Evolutionary conservation across 2,113 vertebrate species (phyloP), one percentile per base, ranked within the genome.

Genomic region (Bubo scandiacus): DNA sequence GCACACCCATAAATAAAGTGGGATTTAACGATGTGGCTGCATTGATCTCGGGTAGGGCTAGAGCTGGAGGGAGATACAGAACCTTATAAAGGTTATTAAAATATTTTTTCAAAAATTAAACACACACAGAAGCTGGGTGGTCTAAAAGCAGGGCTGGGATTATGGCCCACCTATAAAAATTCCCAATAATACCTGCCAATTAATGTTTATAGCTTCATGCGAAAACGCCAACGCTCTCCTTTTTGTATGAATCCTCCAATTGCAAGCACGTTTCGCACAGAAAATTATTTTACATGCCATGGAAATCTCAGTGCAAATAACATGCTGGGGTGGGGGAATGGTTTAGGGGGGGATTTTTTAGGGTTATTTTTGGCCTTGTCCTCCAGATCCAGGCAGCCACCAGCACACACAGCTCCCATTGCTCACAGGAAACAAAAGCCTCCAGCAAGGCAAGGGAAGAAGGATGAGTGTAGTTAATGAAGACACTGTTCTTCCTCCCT

Each of bases 61-160:
- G 72, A 73, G 92, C 81, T 95, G 95, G 57, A 95, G 86, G 84
- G 87, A 95, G 85, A 77, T 43, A 57, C 10, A 81, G 84, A 94
- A 73, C 59, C 80, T 80, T 58, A 18, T 15, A 86, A 89, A 96
- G 43, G 80, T 87, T 93, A 80, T 81, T 93, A 57, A 92, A 67
- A 38, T 75, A 42, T 16, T 82, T 68, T 62, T 78, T 43, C 12
- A 67, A 71, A 57, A 80, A 85, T 58, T 15, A 49, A 82, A 65
- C 66, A 49, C 71, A 32, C 72, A 36, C 3, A 90, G 63, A 77
- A 92, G 79, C 42, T 92, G 97, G 97, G 97, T 97, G 97, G 97
- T 97, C 97, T 54, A 3, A 82, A 85, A 88, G 90, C 86, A 90
- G 86, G 54, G 74, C 65, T 82, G 55, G 49, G 79, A 65, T 78